Percentiles rank a stretch among this genome's conserved stretches.
phyloP scores from a whole-genome alignment of 1,140 invertebrate species.

The Heliconius hewitsoni region DNA sequence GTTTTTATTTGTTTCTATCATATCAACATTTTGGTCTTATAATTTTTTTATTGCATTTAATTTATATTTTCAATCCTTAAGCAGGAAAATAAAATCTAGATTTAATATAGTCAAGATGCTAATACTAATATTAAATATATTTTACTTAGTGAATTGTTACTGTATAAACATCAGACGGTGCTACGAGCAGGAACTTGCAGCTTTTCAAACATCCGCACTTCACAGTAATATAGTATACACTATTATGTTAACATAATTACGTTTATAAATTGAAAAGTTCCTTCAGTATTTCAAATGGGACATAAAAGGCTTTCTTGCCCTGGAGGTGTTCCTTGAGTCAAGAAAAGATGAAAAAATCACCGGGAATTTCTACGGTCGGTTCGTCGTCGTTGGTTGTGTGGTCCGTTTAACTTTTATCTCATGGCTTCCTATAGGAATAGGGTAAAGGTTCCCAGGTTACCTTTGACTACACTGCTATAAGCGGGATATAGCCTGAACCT shows the following conservation, averaged over 20 bases:
- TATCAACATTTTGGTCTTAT: neutral
- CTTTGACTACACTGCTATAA: too few relatives aligned
- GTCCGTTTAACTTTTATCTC: too few relatives aligned
- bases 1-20: too few relatives aligned
- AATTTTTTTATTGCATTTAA: neutral
- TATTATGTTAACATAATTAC: neutral
- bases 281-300: neutral
- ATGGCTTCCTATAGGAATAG: too few relatives aligned
- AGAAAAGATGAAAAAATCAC: too few relatives aligned
- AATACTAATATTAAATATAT: conserved; percentile 1
- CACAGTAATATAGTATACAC: neutral
- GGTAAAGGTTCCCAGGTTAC: too few relatives aligned
- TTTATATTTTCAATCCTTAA: neutral
- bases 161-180: conserved; percentile 18
- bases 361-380: too few relatives aligned
- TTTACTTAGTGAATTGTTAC: conserved; percentile 15
- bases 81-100: neutral
- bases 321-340: too few relatives aligned
- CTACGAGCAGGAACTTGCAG: conserved; percentile 20
- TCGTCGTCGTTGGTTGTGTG: too few relatives aligned
- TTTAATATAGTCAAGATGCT: neutral
- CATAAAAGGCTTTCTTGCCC: neutral
- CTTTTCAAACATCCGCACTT: conserved; percentile 28
- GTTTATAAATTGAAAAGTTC: neutral
- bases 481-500: too few relatives aligned